Conservation (phyloP, 2,113 vertebrate genomes). For the Rhabdornis inornatus region DNA sequence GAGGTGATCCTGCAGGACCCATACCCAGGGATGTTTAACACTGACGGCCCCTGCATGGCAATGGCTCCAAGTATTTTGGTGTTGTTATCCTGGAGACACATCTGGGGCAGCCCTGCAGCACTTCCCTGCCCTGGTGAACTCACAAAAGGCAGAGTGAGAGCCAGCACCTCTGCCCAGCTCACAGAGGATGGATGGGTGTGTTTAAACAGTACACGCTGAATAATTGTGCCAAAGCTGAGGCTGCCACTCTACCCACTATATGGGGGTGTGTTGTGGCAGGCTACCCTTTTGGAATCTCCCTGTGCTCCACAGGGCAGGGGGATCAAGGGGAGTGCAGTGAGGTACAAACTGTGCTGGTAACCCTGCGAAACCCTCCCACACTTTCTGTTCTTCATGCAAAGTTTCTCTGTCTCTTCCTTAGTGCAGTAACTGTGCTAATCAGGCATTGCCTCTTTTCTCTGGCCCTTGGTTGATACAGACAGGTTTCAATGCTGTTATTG, state of each 20-base stretch:
- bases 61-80: background rate
- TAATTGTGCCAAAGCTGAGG: background rate
- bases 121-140: background rate
- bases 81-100: background rate
- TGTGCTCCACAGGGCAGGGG: background rate
- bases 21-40: accelerated
- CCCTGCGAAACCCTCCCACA: background rate
- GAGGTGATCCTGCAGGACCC: background rate
- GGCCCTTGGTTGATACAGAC: background rate
- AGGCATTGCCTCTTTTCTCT: background rate
- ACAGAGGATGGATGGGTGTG: background rate
- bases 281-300: background rate
- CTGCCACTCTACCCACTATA: background rate
- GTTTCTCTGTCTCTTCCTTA: background rate
- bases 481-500: background rate
- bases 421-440: background rate
- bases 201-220: background rate
- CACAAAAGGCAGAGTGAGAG: background rate
- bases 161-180: background rate
- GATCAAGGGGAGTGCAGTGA: background rate
- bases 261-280: accelerated
- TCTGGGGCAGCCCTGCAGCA: accelerated
- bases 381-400: background rate
- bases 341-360: background rate
- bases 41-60: background rate